Conservation (phyloP, 30 jellyfish, hydroid and myxozoan species). For the Phacellophora camtschatica region DNA sequence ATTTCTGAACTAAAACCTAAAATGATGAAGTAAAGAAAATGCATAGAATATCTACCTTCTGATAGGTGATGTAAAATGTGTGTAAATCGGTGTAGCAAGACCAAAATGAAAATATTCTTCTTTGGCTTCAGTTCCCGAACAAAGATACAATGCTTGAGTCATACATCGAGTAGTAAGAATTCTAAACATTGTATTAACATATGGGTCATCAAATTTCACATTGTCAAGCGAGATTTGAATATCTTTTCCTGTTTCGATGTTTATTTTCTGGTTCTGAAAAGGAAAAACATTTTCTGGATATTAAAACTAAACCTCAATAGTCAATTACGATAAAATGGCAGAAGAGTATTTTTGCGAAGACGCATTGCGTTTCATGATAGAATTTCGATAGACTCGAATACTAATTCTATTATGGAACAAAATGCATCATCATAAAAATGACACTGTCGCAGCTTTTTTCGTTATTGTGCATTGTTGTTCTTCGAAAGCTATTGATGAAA, state of each 20-base stretch:
- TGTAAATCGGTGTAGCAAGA: slow-evolving; percentile 94
- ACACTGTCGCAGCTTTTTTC: too few relatives aligned
- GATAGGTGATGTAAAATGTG: slow-evolving; percentile 98
- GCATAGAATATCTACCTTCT: slow-evolving; percentile 93
- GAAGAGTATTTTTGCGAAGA: too few relatives aligned
- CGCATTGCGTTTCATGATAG: too few relatives aligned
- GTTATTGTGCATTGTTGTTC: too few relatives aligned
- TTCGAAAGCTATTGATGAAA: too few relatives aligned
- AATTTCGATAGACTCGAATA: too few relatives aligned
- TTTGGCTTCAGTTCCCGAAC: slow-evolving; percentile 84
- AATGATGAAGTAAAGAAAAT: too few relatives aligned
- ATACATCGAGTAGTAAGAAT: slow-evolving; percentile 91
- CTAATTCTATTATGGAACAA: too few relatives aligned
- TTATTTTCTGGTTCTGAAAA: slow-evolving; percentile 64
- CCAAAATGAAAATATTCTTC: slow-evolving; percentile 88
- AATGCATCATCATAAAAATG: too few relatives aligned
- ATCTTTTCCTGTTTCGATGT: slow-evolving; percentile 70
- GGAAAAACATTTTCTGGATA: background rate
- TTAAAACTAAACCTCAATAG: background rate
- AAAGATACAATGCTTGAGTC: slow-evolving; percentile 89
- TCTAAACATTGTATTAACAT: slow-evolving; percentile 79
- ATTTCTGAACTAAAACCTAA: too few relatives aligned
- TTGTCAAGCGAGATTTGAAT: slow-evolving; percentile 72
- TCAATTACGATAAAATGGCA: too few relatives aligned
- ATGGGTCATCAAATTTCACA: slow-evolving; percentile 80